Evolutionary conservation across 2,797 vertebrate genomes (phyloP).

Genomic region (Toxotes lorentzi): DNA sequence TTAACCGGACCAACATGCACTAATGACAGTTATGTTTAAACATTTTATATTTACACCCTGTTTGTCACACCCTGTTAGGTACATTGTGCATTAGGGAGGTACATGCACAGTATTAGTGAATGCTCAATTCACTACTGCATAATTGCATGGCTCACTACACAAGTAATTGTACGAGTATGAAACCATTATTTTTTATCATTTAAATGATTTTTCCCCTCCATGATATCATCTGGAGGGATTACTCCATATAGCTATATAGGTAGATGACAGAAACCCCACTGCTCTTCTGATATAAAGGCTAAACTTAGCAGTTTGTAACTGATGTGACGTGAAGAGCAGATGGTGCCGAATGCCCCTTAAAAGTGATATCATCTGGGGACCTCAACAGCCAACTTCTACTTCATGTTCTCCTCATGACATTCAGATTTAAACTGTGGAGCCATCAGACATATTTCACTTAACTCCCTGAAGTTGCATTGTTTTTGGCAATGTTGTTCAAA

Average conservation of each 20-base stretch:
- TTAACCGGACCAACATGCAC: background rate
- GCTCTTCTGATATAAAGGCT: background rate
- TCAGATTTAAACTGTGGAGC: background rate
- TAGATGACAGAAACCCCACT: background rate
- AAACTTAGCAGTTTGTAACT: background rate
- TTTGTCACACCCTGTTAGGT: constrained; percentile 20
- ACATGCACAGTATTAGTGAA: constrained; percentile 24
- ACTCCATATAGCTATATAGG: constrained; percentile 1
- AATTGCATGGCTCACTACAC: constrained; percentile 30
- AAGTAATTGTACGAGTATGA: constrained; percentile 27
- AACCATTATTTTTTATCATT: constrained; percentile 11
- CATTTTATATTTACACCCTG: background rate
- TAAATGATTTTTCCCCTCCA: background rate
- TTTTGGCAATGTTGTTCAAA: constrained; percentile 8
- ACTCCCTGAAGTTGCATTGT: constrained; percentile 8
- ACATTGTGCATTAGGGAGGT: constrained; percentile 25
- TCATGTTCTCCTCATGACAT: background rate
- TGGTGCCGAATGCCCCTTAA: background rate
- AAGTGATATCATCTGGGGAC: background rate
- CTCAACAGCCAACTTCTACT: background rate
- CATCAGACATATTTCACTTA: background rate
- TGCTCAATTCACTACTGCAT: constrained; percentile 11
- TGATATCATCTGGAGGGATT: background rate
- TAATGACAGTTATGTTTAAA: constrained; percentile 20
- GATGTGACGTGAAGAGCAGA: background rate